Base-by-base conservation (phyloP, 2,888 invertebrate species). In the Argynnis bischoffii region DNA sequence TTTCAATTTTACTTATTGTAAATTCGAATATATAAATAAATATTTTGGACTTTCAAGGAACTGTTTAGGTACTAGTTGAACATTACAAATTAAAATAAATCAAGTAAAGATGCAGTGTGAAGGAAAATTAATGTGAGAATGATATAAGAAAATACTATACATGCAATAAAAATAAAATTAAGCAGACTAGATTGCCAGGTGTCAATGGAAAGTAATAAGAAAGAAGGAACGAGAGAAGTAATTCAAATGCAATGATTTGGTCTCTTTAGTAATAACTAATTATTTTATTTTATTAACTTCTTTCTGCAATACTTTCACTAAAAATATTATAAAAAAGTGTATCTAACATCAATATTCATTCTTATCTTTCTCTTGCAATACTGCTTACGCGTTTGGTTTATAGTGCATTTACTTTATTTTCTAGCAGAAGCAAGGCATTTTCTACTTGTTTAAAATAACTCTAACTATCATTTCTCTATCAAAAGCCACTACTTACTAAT, bases 191-290 rank as follows among this genome's bases (percentile, higher is more conserved):
- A 59, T 55, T 41, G 6, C 41, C 2, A 55, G 41, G 11, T 53
- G 55, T 41, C n/a, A 48, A 53, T 48, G 50, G 64, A 67, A 69
- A 65, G 55, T 46, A 64, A 64, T 56, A 63, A 46, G 57, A 67
- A 69, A 55, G 66, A 66, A 69, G 55, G 60, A 47, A 47, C 47
- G 6, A 64, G 48, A 35, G 31, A 13, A 50, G 47, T 65, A 3
- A 16, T 60, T 21, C n/a, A 63, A 16, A 51, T 13, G 31, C 16
- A 51, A 5, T 26, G 3, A 14, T 18, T 53, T 4, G 48, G 11
- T 47, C 6, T 47, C 5, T 21, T 3, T 26, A 47, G 5, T 31
- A 6, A 51, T 8, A n/a, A 16, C 50, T 18, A 51, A 14, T 51
- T 51, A 14, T 35, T 51, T 35, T 3, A 50, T 15, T 50, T 50